Percentiles rank a stretch among this genome's conserved stretches.
Evolutionary conservation across 2,888 invertebrate species (phyloP).

Genomic region (Deilephila elpenor): DNA sequence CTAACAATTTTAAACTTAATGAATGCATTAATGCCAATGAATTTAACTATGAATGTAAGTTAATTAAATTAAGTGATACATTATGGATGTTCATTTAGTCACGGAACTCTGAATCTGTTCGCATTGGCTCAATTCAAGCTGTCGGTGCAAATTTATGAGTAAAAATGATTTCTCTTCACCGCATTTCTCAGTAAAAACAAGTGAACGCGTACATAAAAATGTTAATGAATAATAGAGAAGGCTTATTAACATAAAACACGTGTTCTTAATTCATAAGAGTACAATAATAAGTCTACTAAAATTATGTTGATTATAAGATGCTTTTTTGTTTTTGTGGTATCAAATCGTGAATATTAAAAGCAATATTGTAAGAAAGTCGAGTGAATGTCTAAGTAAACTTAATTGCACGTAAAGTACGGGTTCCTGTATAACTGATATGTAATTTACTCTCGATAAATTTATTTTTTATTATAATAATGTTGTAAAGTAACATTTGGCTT

Average conservation of each 20-base stretch:
- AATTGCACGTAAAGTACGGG: no score
- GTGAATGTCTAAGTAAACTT: no score
- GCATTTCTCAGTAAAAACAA: conserved; percentile 4
- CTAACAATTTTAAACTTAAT: no score
- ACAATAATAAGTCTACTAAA: background rate
- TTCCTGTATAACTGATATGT: no score
- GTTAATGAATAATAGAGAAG: conserved; percentile 1
- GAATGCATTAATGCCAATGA: no score
- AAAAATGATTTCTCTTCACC: conserved; percentile 12
- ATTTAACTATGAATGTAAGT: no score
- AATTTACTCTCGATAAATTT: no score
- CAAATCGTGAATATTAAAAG: no score
- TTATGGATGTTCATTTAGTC: background rate
- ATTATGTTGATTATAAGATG: background rate
- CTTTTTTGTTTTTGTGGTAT: background rate
- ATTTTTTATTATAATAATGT: no score
- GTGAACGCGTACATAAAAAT: background rate
- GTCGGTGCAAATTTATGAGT: conserved; percentile 6
- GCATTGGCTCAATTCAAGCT: background rate
- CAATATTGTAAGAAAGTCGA: no score
- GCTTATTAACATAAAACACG: background rate
- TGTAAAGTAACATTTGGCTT: no score
- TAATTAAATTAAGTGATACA: background rate
- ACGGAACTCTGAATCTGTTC: background rate
- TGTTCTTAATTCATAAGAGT: background rate